Conservation (phyloP, 2,797 vertebrate genomes). For the Galagoides demidoff region DNA sequence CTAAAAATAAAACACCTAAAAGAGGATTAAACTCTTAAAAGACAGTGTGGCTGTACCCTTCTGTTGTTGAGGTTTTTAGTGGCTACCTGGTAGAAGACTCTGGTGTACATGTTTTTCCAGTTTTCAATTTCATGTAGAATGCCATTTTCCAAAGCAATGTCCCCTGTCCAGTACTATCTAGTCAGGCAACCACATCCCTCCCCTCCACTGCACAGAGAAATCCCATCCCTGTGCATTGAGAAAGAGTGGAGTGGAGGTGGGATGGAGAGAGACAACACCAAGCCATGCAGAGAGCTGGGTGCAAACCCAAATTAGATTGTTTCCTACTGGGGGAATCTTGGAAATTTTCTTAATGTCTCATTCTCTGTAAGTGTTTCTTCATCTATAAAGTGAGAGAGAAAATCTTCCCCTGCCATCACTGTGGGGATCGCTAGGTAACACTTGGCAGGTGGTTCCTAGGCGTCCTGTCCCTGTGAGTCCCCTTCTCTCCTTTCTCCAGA, state of each 20-base stretch:
- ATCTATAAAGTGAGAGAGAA: background rate
- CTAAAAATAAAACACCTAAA: slow-evolving; percentile 13
- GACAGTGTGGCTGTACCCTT: background rate
- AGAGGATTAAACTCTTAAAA: slow-evolving; percentile 67
- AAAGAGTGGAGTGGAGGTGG: background rate
- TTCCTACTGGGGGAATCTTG: background rate
- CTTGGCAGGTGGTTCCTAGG: background rate
- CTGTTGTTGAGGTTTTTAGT: background rate
- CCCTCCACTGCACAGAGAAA: background rate
- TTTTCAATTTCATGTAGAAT: slow-evolving; percentile 28
- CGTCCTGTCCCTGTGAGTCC: background rate
- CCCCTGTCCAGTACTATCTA: background rate
- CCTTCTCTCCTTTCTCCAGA: background rate
- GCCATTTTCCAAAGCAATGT: background rate
- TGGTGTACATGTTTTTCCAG: background rate
- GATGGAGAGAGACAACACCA: background rate
- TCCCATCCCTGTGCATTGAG: rapidly evolving
- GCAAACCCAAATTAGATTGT: background rate
- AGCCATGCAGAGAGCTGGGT: background rate
- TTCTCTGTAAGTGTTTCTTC: background rate
- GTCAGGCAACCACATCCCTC: background rate
- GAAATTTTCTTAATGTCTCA: background rate
- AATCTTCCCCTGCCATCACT: background rate
- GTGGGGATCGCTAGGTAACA: background rate
- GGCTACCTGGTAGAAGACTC: background rate